Base-by-base conservation (phyloP, 2,888 invertebrate species). In the Nomada fucata region DNA sequence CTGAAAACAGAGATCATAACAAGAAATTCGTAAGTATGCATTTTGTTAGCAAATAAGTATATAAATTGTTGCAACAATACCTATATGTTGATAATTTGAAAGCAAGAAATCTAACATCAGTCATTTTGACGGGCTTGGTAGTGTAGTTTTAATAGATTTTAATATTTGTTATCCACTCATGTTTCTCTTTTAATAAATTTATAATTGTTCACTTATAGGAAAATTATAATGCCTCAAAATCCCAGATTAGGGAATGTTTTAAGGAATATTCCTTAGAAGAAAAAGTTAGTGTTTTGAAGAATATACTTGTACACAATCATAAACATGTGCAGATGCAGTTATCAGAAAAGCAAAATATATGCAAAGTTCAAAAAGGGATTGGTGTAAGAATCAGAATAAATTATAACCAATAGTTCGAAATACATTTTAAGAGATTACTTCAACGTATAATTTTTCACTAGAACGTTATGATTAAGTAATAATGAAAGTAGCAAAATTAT, bases 201-300 rank as follows among this genome's bases (percentile, higher is more conserved):
- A 18, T 29, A 2, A 65, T 29, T 18, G 11, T 18, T 20, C 65
- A n/a, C 11, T 57, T 67, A n/a, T 52, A 81, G 82, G 61, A 3
- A 55, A 50, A 50, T 36, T 9, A 69, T 65, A 50, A 64, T 26
- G 20, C 13, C 4, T 1, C 44, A 50, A 4, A 50, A 36, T 36
- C 50, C 15, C 15, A 20, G 13, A 57, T 82, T 50, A 63, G 57
- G 20, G 70, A 82, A 47, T 83, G 77, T 55, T 47, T 83, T 18
- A 57, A 2, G 29, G 73, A 77, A 23, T 83, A 83, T 57, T 47
- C 83, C 11, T 53, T 68, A 29, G 70, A 74, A 53, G 82, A 83
- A 15, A 76, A 82, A 74, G 29, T 83, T 18, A 67, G 70, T 47
- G 77, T 73, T 57, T 70, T 83, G 15, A 77, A 70, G 59, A 63